Evolutionary conservation across 2,888 invertebrate species (phyloP).

Genomic region (Hyposoter didymator): DNA sequence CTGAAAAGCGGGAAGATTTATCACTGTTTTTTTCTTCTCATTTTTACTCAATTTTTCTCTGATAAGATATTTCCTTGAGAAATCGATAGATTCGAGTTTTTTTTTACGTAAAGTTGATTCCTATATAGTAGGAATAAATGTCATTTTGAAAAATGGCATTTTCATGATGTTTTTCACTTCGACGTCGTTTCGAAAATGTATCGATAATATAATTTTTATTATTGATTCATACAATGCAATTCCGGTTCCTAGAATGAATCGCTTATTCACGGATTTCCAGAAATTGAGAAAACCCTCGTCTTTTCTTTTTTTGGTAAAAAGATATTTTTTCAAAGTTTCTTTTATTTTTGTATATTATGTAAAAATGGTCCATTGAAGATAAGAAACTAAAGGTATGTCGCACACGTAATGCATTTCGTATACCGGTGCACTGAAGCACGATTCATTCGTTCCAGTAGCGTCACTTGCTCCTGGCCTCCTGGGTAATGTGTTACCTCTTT

Average conservation of each 20-base stretch:
- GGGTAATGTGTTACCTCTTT: conserved; percentile 23
- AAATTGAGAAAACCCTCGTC: neutral
- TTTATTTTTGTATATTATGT: neutral
- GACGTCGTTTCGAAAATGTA: neutral
- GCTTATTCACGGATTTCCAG: neutral
- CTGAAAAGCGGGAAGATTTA: conserved; percentile 45
- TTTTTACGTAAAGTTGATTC: neutral
- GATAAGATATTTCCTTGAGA: conserved; percentile 27
- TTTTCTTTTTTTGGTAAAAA: neutral
- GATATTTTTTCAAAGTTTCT: neutral
- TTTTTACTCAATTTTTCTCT: conserved; percentile 21
- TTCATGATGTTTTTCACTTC: neutral
- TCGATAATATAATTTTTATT: too few species aligned
- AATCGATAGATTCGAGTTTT: conserved; percentile 8
- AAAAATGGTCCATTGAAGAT: neutral
- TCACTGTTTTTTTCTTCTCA: conserved; percentile 18
- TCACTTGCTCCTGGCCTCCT: conserved; percentile 31
- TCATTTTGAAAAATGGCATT: neutral
- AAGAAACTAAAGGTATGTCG: neutral
- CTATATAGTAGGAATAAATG: neutral
- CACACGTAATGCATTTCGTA: neutral
- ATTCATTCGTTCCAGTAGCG: conserved; percentile 62
- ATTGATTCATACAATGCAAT: neutral
- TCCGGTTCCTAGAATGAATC: neutral
- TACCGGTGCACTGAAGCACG: neutral